Conservation (phyloP, 2,888 invertebrate species). For the Melieria crassipennis region DNA sequence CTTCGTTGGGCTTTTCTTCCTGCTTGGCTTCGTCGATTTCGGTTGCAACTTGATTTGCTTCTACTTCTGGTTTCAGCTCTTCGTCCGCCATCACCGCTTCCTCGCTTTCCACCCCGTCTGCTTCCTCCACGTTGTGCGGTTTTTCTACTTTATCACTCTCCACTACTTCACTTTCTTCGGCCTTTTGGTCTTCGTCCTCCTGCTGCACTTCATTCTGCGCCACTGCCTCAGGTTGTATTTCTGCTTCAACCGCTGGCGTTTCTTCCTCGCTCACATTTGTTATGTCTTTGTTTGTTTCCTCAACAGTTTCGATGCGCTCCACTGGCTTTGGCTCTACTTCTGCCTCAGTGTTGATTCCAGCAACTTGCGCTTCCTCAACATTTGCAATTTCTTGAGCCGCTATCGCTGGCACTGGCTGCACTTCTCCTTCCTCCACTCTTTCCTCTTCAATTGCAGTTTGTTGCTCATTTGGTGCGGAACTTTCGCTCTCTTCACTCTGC, state of each 20-base stretch:
- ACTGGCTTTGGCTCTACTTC: neutral
- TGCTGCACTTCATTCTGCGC: neutral
- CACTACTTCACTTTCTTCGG: conserved; percentile 18
- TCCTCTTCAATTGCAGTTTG: neutral
- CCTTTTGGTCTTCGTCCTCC: conserved; percentile 4
- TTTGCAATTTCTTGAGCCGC: conserved; percentile 5
- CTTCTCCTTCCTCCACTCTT: neutral
- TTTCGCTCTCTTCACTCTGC: conserved; percentile 10
- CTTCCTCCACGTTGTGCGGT: neutral
- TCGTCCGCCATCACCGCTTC: neutral
- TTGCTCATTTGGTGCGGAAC: neutral
- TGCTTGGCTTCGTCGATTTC: conserved; percentile 8
- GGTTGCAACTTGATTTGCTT: neutral
- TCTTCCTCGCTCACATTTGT: neutral
- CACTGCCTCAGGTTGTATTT: conserved; percentile 14
- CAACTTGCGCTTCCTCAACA: neutral
- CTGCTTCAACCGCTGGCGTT: neutral
- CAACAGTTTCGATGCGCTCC: neutral
- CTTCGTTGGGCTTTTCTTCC: neutral
- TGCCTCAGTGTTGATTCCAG: conserved; percentile 5
- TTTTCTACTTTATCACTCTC: neutral
- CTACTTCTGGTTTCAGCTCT: neutral
- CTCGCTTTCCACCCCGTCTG: neutral
- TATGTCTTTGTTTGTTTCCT: conserved; percentile 11
- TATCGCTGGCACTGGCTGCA: neutral